Conservation (phyloP, 2,113 vertebrate genomes). For the Aptenodytes patagonicus region DNA sequence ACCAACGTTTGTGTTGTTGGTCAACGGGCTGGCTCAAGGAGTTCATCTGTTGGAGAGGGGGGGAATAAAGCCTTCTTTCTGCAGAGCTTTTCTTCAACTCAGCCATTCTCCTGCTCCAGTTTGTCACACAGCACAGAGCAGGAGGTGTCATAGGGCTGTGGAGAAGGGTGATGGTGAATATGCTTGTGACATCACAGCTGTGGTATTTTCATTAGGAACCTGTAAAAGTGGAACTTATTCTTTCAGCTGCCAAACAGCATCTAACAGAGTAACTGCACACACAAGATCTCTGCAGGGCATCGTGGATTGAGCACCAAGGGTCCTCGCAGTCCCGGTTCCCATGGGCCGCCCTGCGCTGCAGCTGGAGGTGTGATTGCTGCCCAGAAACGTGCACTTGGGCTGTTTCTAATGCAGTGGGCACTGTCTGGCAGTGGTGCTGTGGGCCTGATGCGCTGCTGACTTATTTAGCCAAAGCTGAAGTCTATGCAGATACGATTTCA, state of each 20-base stretch:
- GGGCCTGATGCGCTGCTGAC: neutral
- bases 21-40: neutral
- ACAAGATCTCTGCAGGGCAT: neutral
- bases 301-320: neutral
- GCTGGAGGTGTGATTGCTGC: neutral
- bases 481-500: neutral
- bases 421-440: neutral
- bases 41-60: neutral
- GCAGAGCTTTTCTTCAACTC: neutral
- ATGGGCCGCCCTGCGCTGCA: neutral
- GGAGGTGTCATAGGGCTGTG: neutral
- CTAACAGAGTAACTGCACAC: neutral
- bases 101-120: neutral
- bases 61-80: neutral
- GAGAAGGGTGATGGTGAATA: neutral
- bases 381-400: neutral
- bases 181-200: neutral
- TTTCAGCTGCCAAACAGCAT: neutral
- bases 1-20: neutral
- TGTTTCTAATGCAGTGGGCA: neutral
- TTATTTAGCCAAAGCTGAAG: neutral
- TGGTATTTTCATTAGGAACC: neutral
- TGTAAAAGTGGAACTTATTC: neutral
- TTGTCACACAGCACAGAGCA: neutral
- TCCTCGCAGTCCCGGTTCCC: rapidly evolving